Conservation (phyloP, 2,888 invertebrate genomes). For the Artemia sp. region DNA sequence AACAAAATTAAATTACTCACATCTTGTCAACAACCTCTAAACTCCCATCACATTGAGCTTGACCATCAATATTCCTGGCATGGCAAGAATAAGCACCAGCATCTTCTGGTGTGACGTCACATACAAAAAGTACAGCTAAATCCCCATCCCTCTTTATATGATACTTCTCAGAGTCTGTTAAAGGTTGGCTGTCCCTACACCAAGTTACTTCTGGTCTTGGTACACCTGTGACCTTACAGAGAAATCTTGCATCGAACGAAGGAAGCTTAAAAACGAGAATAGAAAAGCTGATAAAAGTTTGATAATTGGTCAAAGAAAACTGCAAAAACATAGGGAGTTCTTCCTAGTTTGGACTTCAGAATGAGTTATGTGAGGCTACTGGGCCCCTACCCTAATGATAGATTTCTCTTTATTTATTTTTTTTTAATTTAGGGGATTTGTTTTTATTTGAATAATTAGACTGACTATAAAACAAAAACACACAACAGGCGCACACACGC, state of each 20-base stretch:
- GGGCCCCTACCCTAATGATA: too few relatives aligned
- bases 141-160: constrained; percentile 60
- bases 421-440: too few relatives aligned
- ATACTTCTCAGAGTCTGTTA: constrained; percentile 52
- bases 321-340: too few relatives aligned
- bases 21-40: constrained; percentile 64
- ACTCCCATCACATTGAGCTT: constrained; percentile 52
- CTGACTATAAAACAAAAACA: constrained; percentile 15
- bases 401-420: too few relatives aligned
- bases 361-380: too few relatives aligned
- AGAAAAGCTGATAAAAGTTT: too few relatives aligned
- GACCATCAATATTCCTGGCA: constrained; percentile 62
- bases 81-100: constrained; percentile 56
- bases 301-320: too few relatives aligned
- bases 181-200: constrained; percentile 62
- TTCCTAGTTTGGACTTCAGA: too few relatives aligned
- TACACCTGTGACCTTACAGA: constrained; percentile 58
- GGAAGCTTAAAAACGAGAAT: constrained; percentile 39
- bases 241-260: constrained; percentile 61
- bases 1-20: constrained; percentile 37
- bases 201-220: constrained; percentile 69
- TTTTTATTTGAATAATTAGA: constrained; percentile 25
- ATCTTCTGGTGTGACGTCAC: constrained; percentile 48
- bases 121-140: constrained; percentile 53
- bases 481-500: too few relatives aligned